These are phyloP conservation scores for Mythimna impura DNA, from an alignment of 2,888 invertebrate species.

Conservation along the genomic window DNA sequence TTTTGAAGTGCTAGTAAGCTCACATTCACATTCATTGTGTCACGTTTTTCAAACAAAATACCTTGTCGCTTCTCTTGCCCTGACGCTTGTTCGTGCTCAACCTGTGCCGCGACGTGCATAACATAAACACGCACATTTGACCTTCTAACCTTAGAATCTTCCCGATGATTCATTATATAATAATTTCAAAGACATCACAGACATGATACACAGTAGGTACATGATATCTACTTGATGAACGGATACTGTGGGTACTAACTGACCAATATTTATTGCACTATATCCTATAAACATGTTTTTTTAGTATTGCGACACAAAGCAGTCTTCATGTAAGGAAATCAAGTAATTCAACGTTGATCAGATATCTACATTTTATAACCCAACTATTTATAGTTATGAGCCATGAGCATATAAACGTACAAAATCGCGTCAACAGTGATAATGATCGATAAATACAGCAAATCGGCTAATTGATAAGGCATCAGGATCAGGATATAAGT, in stretches of 20 bases:
- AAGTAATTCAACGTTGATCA: slow-evolving; percentile 23
- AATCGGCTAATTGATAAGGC: slow-evolving; percentile 18
- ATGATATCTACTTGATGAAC: slow-evolving; percentile 5
- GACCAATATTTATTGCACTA: neutral
- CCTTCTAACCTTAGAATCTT: slow-evolving; percentile 52
- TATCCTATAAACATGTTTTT: neutral
- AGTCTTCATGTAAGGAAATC: slow-evolving; percentile 2
- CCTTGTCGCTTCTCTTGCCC: neutral
- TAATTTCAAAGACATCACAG: slow-evolving; percentile 19
- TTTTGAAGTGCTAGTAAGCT: neutral
- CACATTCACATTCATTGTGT: neutral
- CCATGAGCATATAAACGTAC: slow-evolving; percentile 11
- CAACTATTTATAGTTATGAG: slow-evolving; percentile 11
- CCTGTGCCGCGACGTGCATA: slow-evolving; percentile 33
- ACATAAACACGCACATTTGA: slow-evolving; percentile 46
- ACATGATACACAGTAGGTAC: slow-evolving; percentile 1
- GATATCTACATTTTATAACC: slow-evolving; percentile 1
- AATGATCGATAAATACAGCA: slow-evolving; percentile 19
- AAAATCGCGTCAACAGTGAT: slow-evolving; percentile 15
- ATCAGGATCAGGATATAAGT: slow-evolving; percentile 25
- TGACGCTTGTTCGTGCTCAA: neutral
- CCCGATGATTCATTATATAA: slow-evolving; percentile 44
- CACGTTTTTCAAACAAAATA: neutral
- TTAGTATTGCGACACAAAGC: slow-evolving; percentile 4
- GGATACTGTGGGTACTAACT: neutral